Base-by-base conservation (phyloP, 2,797 vertebrate genomes). In the Propithecus perrieri region DNA sequence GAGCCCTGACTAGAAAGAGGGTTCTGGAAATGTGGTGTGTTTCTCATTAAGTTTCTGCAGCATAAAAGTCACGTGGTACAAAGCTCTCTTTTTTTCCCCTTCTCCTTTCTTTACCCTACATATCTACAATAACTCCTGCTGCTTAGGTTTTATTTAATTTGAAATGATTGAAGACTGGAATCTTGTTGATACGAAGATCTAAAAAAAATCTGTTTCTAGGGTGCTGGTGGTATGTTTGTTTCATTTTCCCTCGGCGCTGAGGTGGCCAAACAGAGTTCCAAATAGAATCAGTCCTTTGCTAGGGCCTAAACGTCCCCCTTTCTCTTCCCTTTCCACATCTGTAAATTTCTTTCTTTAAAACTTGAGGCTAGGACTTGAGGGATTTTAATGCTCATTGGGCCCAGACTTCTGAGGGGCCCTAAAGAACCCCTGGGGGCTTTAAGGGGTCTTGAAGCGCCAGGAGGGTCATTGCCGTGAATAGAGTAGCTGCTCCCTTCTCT, bases 1-100 rank as follows among this genome's bases (percentile, higher is more conserved):
- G 98, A 97, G 97, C 97, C 96, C 97, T 75, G 98, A 98, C 97
- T 96, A 98, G 97, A 97, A 98, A 98, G 98, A 98, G 84, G 93
- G 94, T 97, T 98, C 98, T 98, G 97, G 98, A 98, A 98, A 97
- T 83, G 97, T 98, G 96, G 97, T 97, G 96, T 96, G 96, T 97
- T 98, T 98, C 97, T 97, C 97, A 97, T 97, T 96, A 96, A 98
- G 96, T 97, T 98, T 97, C 97, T 95, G 94, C 91, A 17, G 97
- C 90, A 48, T 24, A 46, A 46, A 95, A 86, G 89, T 95, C 97
- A 98, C 48, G 5, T 89, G 96, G 93, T 10, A 22, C 80, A 5
- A 61, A 59, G 50, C 88, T 41, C 75, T 20, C 11, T 18, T 53
- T 53, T 53, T 53, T 4, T 26, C 65, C 22, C 33, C 12, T 53